phyloP scores from a whole-genome alignment of 64 coral and sea anemone species.

The Montipora cactus region DNA sequence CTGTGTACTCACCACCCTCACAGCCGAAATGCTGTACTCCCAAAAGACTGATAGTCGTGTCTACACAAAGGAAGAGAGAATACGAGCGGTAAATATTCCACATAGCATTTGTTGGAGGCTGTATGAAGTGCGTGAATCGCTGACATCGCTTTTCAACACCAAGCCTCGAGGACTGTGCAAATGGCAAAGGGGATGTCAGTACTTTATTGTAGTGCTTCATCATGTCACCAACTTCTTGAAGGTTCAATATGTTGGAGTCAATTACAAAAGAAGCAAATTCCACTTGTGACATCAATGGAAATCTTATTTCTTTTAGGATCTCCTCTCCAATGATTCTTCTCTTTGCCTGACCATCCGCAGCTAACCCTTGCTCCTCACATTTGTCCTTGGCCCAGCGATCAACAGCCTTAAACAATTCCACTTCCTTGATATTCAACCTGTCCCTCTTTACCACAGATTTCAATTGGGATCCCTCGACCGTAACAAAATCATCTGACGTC shows the following conservation, averaged over 20 bases:
- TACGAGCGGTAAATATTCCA: too few relatives aligned
- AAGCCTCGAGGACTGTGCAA: neutral
- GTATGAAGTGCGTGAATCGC: neutral
- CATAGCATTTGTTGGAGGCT: too few relatives aligned
- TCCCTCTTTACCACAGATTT: slow-evolving; percentile 22
- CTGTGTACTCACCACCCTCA: neutral
- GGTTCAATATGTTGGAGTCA: neutral
- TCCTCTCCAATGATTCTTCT: slow-evolving; percentile 31
- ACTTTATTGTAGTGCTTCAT: neutral
- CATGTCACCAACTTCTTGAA: neutral
- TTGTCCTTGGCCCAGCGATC: slow-evolving; percentile 14
- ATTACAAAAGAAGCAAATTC: slow-evolving; percentile 18
- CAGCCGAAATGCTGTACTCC: slow-evolving; percentile 29
- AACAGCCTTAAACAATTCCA: slow-evolving; percentile 9
- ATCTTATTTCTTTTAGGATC: neutral
- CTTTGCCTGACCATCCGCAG: neutral
- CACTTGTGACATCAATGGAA: slow-evolving; percentile 1
- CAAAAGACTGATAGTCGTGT: neutral
- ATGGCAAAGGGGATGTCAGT: neutral
- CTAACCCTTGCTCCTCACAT: neutral
- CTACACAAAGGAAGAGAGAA: neutral
- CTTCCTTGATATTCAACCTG: neutral
- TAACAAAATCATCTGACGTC: slow-evolving; percentile 27
- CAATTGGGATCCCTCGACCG: neutral
- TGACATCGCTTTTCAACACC: neutral